Base-by-base conservation (phyloP, 2,888 invertebrate species). In the Auanema sp. region DNA sequence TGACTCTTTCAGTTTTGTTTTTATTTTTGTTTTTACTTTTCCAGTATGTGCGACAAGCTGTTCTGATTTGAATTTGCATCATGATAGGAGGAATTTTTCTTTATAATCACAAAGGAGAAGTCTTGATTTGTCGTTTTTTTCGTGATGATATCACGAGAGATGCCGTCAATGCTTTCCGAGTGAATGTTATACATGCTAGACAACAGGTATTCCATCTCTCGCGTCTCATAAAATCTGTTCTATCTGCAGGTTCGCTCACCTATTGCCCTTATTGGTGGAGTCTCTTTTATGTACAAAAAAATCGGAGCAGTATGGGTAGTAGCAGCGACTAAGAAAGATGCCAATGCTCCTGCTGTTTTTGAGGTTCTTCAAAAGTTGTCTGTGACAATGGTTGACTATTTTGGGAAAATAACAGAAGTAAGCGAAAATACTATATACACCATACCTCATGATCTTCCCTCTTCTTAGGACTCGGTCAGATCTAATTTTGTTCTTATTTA, bases 41-140 rank as follows among this genome's bases (percentile, higher is more conserved):
- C 10, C 18, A 21, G 16, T 21, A 47, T 47, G 16, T 5, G 47
- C 16, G 47, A 47, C 18, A 18, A 18, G 47, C 16, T 47, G 16
- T 47, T 47, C 47, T 18, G 47, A 18, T 47, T 47, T 21, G 47
- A 47, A 47, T 47, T 21, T 16, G 3, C 57, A 85, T 71, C 67
- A 98, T 98, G 98, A 97, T 98, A 87, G 98, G 98, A 79, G 98
- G 98, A 79, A 88, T 98, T 84, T 98, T 98, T 87, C 94, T 99
- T 75, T 99, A 99, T 87, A 99, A 98, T 87, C 98, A 99, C 86
- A 98, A 98, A 57, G 63, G 63, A 12, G 63, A 58, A 42, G 97
- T 99, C 75, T 89, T 98, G 51, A 97, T 99, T 84, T 97, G 96
- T 60, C 89, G 98, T 60, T 96, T 98, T 49, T 98, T 97, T 85